Base-by-base conservation (phyloP, 2,113 vertebrate species). In the Euleptes europaea region DNA sequence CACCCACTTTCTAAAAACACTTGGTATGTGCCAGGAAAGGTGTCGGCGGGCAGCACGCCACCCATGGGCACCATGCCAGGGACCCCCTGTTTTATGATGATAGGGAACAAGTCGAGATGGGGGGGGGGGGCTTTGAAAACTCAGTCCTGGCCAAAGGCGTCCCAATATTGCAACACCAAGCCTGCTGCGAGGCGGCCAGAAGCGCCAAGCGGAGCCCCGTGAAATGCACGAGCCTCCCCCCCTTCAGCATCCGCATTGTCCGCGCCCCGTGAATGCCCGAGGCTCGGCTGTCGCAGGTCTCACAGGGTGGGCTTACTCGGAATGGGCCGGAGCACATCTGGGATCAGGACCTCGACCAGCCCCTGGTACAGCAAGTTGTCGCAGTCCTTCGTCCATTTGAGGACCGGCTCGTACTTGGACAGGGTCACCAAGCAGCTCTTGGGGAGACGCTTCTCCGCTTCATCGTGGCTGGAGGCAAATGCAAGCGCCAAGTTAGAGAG, bases 311-410 rank as follows among this genome's bases (percentile, higher is more conserved):
- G 26, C 98, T 98, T 93, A 98, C 98, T 98, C 78, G 98, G 98
- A 92, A 98, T 98, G 90, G 98, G 98, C 92, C 98, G 97, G 78
- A 98, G 96, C 28, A 98, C 98, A 44, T 98, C 97, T 0, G 98
- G 96, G 93, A 98, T 97, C 81, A 98, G 98, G 89, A 98, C 97
- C 84, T 98, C 98, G 93, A 98, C 98, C 91, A 98, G 96, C 44
- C 95, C 97, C 96, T 98, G 98, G 95, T 98, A 98, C 35, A 98
- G 97, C 86, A 96, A 88, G 89, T 98, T 97, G 95, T 98, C 98
- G 79, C 98, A 98, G 92, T 96, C 96, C 88, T 93, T 97, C 1
- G 97, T 97, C 98, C 98, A 98, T 84, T 92, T 94, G 33, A 98
- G 94, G 87, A 98, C 96, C 0, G 98, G 98, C 86, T 98, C 98